phyloP scores from a whole-genome alignment of 2,797 vertebrate species.

The Acipenser transmontanus region DNA sequence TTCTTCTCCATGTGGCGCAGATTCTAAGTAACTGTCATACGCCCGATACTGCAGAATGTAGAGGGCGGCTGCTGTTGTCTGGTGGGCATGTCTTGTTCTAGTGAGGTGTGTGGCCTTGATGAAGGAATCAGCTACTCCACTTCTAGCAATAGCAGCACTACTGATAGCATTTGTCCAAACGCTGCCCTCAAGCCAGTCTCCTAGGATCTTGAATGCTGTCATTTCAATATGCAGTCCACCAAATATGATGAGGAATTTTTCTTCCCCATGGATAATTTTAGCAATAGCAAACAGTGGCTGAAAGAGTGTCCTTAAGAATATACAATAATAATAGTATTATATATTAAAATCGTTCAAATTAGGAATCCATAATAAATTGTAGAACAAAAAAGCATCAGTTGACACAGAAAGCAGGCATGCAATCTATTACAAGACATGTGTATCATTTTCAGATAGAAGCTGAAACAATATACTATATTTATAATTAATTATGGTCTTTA shows the following conservation, averaged over 20 bases:
- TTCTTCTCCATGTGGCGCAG: no score
- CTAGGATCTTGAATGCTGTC: constrained; percentile 3
- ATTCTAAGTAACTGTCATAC: neutral
- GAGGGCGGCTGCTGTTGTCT: neutral
- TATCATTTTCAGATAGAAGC: no score
- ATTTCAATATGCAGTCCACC: constrained; percentile 9
- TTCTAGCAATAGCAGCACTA: neutral
- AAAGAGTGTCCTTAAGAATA: no score
- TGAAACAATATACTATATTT: no score
- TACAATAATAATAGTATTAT: no score
- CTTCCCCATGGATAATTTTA: constrained; percentile 4
- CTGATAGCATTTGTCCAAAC: neutral
- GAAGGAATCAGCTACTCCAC: neutral
- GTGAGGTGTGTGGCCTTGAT: neutral
- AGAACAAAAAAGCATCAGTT: no score
- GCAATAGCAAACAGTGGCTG: neutral
- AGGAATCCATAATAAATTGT: no score
- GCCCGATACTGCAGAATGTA: neutral
- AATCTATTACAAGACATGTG: no score
- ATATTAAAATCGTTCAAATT: no score
- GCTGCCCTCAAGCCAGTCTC: constrained; percentile 1
- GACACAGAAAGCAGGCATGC: no score
- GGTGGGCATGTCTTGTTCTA: neutral
- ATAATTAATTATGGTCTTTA: no score
- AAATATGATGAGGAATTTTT: neutral